phyloP scores from a whole-genome alignment of 2,113 vertebrate genomes.

The Piaya cayana region DNA sequence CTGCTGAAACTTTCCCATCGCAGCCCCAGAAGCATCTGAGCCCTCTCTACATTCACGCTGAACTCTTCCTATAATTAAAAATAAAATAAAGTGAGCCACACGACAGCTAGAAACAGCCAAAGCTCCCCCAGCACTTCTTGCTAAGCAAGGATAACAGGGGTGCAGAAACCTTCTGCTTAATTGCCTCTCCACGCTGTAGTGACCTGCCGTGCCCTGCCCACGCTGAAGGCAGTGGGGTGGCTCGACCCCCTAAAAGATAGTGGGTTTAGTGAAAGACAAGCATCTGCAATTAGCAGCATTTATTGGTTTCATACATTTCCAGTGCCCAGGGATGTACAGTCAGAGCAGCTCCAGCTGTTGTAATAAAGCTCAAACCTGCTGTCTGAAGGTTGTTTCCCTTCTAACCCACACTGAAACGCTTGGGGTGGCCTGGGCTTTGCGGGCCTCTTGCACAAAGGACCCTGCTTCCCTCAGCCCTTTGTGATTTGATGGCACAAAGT shows the following conservation, averaged over 20 bases:
- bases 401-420: neutral
- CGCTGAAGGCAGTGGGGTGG: neutral
- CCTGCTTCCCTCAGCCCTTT: neutral
- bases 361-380: slow-evolving; percentile 41
- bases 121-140: neutral
- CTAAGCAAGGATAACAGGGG: neutral
- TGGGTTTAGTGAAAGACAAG: slow-evolving; percentile 3
- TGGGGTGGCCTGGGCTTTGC: slow-evolving; percentile 23
- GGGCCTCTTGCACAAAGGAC: neutral
- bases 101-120: neutral
- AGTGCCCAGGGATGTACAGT: neutral
- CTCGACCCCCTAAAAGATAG: neutral
- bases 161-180: neutral
- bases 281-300: slow-evolving; percentile 58
- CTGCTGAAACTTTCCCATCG: neutral
- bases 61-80: neutral
- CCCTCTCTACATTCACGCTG: neutral
- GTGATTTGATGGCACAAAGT: neutral
- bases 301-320: neutral
- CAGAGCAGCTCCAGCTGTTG: slow-evolving; percentile 58
- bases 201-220: neutral
- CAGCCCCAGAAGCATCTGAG: neutral
- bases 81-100: neutral
- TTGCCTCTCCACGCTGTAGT: neutral
- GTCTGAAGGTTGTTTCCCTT: slow-evolving; percentile 45